Percentiles rank a stretch among this genome's conserved stretches.
Conservation (phyloP, 1,140 invertebrate genomes). For the Venturia canescens region DNA sequence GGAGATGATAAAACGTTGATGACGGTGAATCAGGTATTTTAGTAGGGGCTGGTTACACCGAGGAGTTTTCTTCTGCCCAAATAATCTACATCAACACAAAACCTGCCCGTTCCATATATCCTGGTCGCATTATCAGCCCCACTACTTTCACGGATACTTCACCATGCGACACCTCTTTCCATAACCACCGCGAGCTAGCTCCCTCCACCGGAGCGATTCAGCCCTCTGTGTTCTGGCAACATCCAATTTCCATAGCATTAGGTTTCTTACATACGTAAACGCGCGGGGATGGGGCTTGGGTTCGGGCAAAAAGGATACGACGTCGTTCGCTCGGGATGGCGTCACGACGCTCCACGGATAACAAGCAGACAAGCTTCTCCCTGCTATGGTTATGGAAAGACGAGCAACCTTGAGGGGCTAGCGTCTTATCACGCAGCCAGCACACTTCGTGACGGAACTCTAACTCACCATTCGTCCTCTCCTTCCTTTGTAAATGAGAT, state of each 20-base stretch:
- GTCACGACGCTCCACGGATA: constrained; percentile 1
- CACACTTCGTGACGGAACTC: background rate
- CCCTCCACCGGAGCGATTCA: background rate
- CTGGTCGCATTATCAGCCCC: no score
- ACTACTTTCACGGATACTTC: no score
- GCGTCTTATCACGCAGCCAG: background rate
- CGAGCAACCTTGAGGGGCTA: background rate
- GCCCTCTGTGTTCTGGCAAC: constrained; percentile 68
- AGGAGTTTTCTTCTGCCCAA: no score
- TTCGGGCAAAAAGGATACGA: background rate
- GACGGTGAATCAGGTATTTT: no score
- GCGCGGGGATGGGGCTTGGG: constrained; percentile 44
- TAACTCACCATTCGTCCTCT: background rate
- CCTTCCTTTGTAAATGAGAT: background rate
- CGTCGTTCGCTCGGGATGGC: background rate
- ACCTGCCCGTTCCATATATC: no score
- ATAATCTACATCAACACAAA: no score
- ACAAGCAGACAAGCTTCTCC: constrained; percentile 16
- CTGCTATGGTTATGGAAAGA: background rate
- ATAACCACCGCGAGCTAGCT: constrained; percentile 33
- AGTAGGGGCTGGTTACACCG: no score
- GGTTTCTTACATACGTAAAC: constrained; percentile 63
- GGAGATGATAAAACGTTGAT: no score
- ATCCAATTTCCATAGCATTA: constrained; percentile 76
- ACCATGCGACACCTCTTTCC: constrained; percentile 28